A percentile compares a stretch with the other conserved stretches of the same genome.
These are phyloP conservation scores for Silurus aristotelis DNA, from an alignment of 2,797 vertebrate species.

Conservation along the genomic window DNA sequence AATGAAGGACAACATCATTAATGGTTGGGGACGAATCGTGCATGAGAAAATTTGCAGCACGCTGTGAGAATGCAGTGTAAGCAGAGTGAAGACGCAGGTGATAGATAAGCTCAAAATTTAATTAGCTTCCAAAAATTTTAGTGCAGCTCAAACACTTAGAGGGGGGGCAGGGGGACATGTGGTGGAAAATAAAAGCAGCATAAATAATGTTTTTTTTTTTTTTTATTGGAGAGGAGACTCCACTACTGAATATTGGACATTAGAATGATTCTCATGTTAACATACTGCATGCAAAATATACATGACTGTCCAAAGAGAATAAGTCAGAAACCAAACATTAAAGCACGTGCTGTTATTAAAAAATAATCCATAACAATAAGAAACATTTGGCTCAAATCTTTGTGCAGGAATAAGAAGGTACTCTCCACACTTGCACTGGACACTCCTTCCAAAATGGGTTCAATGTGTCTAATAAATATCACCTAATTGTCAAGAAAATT, in stretches of 20 bases:
- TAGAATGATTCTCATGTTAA: not conserved
- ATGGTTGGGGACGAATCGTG: not conserved
- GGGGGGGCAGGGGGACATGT: not conserved
- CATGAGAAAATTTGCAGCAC: not conserved
- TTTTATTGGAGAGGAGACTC: not conserved
- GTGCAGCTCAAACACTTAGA: not conserved
- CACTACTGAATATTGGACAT: not conserved
- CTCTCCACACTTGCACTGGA: not conserved
- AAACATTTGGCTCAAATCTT: not conserved
- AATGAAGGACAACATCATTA: not conserved
- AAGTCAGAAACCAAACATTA: not conserved
- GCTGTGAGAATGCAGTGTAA: not conserved
- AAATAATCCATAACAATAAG: not conserved
- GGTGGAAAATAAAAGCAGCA: not conserved
- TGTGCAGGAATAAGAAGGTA: not conserved
- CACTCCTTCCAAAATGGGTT: not conserved
- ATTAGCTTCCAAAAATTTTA: constrained; percentile 18
- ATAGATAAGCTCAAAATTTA: constrained; percentile 23
- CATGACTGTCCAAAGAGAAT: not conserved
- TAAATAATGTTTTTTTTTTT: not conserved
- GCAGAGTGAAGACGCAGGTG: constrained; percentile 20
- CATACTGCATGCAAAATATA: not conserved
- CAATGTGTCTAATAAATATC: not conserved
- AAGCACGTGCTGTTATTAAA: not conserved
- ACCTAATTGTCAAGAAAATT: not conserved